These are phyloP conservation scores for Chaetodon trifasciatus DNA, from an alignment of 2,797 vertebrate species.

Conservation along the genomic window DNA sequence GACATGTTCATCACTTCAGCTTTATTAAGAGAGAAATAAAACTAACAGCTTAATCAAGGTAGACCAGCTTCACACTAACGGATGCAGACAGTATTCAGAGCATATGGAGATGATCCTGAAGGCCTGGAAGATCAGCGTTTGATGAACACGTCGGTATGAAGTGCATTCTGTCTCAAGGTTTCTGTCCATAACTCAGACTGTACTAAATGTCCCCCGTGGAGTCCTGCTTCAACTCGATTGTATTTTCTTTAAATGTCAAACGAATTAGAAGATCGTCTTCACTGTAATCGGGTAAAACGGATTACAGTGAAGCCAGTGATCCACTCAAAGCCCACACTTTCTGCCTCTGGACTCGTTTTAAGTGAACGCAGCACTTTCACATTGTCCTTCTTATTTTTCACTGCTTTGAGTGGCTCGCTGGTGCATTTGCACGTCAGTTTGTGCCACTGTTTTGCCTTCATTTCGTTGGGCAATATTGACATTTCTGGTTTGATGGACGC, in stretches of 20 bases:
- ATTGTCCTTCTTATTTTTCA: accelerated
- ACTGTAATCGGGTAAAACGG: constrained; percentile 30
- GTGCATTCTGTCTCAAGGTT: neutral
- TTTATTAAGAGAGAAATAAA: neutral
- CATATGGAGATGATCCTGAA: neutral
- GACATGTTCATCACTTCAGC: neutral
- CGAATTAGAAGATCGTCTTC: neutral
- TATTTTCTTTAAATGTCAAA: neutral
- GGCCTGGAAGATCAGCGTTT: neutral
- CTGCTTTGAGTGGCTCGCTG: accelerated
- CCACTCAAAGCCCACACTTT: neutral
- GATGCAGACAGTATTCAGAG: neutral
- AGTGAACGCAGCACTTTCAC: neutral
- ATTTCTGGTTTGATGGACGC: constrained; percentile 74
- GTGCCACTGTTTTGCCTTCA: constrained; percentile 3
- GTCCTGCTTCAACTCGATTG: neutral
- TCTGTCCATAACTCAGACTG: neutral
- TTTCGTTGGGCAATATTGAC: constrained; percentile 67
- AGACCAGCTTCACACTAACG: neutral
- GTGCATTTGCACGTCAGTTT: neutral
- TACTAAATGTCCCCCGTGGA: no score
- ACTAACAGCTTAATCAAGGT: neutral
- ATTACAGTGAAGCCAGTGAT: constrained; percentile 30
- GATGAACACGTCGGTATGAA: neutral
- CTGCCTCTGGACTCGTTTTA: neutral